Evolutionary conservation across 1,140 invertebrate genomes (phyloP), one percentile per base, ranked within the genome.

Genomic region (Branchinecta lynchi): DNA sequence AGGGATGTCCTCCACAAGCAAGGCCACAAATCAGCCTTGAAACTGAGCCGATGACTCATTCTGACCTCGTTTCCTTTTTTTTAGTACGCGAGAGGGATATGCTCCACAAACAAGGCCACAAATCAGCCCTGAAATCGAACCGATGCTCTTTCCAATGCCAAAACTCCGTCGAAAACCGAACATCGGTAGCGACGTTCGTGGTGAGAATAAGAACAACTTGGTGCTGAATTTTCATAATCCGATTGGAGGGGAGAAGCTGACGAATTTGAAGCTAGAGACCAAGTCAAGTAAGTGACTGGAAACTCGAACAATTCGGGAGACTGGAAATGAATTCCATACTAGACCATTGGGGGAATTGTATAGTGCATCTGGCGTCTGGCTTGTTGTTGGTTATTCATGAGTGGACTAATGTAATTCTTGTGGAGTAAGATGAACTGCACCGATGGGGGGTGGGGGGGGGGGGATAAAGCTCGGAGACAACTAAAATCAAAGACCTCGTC

Each of bases 201-300:
- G 12, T 60, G 51, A 60, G 17, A 60, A 60, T 60, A 60, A 60
- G 51, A 60, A 60, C 17, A 15, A 12, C 12, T 60, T 60, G 51
- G 51, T 60, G 17, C 51, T 60, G 51, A 60, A 60, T 60, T 60
- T 60, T 60, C 12, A 60, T 20, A 60, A 60, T 60, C 51, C 51
- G 12, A 60, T 60, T 60, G 51, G 51, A 12, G 51, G 51, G 17
- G 51, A 60, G 51, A 60, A 60, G 17, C 17, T 60, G 51, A 60
- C 51, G 17, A 60, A 60, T 60, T 60, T 60, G 17, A 60, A 20
- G 51, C 51, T 6, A 15, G 51, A 60, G 51, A 60, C 12, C 51
- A 60, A 60, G 51, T 60, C 51, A 60, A 60, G 51, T 60, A 60
- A 60, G 51, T 60, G 17, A 60, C 17, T 12, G 51, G 17, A 60